A percentile compares a stretch with the other conserved stretches of the same genome.
Evolutionary conservation across 2,113 vertebrate genomes (phyloP).

Genomic region (Xiphophorus maculatus): DNA sequence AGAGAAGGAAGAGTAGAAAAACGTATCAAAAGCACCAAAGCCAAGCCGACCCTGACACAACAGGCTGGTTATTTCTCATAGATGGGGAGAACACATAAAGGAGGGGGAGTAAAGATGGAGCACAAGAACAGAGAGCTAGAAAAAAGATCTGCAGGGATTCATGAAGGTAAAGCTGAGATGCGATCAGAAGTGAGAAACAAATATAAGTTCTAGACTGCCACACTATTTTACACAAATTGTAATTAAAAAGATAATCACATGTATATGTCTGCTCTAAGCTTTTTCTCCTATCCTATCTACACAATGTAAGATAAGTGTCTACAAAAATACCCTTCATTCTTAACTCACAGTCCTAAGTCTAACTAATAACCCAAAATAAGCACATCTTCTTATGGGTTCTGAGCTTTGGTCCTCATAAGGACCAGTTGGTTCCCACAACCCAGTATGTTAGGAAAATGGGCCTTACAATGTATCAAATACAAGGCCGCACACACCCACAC

Average conservation of each 20-base stretch:
- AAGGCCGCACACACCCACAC: no score
- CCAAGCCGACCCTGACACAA: constrained; percentile 65
- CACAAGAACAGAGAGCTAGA: constrained; percentile 26
- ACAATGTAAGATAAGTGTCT: not conserved
- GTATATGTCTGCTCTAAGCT: not conserved
- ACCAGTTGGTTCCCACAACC: no score
- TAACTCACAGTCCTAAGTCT: no score
- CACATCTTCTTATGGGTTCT: no score
- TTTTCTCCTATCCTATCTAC: not conserved
- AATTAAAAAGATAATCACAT: not conserved
- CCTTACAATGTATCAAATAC: no score
- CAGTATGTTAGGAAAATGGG: no score
- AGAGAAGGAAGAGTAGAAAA: constrained; percentile 44
- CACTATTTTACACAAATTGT: not conserved
- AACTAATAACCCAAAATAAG: no score
- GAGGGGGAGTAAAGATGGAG: constrained; percentile 23
- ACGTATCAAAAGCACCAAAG: constrained; percentile 45
- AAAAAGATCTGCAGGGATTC: constrained; percentile 23
- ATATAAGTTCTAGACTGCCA: not conserved
- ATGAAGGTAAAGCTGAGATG: constrained; percentile 9
- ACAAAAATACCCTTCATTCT: no score
- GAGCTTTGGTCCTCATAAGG: no score
- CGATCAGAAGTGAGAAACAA: not conserved
- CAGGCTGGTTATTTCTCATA: constrained; percentile 53
- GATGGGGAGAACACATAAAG: constrained; percentile 46